Conservation (phyloP, 2,113 vertebrate species). For the Ramphastos sulfuratus region DNA sequence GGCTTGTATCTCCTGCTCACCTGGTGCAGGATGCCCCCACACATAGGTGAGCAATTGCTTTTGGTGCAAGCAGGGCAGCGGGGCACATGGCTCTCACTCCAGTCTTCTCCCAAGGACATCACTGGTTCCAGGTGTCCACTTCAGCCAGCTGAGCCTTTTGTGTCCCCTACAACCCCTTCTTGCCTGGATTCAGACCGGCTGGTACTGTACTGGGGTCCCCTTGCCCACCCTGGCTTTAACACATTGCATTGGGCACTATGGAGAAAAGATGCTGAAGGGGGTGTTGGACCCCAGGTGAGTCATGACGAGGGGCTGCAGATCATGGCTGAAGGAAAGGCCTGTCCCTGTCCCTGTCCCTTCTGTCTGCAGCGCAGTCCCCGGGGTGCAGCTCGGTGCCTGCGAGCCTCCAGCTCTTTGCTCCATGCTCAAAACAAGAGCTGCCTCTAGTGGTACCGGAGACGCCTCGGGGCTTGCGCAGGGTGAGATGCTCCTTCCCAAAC, state of each 20-base stretch:
- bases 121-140: neutral
- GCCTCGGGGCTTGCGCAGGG: neutral
- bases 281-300: accelerated
- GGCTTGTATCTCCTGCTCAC: neutral
- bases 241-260: accelerated
- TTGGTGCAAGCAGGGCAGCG: accelerated
- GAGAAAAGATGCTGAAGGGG: neutral
- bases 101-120: accelerated
- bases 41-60: neutral
- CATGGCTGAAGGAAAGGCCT: neutral
- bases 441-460: conserved; percentile 37
- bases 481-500: neutral
- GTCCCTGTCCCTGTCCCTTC: neutral
- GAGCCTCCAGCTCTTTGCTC: neutral
- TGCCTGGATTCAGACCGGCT: neutral
- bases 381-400: neutral
- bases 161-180: neutral
- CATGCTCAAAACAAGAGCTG: conserved; percentile 27
- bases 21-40: neutral
- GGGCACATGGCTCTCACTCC: neutral
- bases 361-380: neutral
- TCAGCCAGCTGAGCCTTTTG: neutral
- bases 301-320: neutral
- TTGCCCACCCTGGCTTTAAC: neutral
- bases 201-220: accelerated